Percentiles rank a stretch among this genome's conserved stretches.
Conservation (phyloP, 2,113 vertebrate species). For the Tachycineta bicolor region DNA sequence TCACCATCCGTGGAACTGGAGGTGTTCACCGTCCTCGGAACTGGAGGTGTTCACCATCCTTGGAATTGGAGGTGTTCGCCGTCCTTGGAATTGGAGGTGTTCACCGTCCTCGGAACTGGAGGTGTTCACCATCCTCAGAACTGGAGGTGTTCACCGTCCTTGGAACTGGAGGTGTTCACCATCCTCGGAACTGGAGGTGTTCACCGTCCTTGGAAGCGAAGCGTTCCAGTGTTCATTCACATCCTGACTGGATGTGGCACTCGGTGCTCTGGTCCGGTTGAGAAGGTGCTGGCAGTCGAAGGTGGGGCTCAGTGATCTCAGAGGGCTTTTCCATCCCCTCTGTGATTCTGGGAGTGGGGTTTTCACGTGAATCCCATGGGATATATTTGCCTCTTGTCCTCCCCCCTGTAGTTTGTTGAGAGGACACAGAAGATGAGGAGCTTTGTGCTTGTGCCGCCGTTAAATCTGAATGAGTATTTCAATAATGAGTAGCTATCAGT, state of each 20-base stretch:
- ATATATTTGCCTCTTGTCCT: neutral
- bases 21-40: too few species aligned
- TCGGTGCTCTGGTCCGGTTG: neutral
- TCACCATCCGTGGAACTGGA: too few species aligned
- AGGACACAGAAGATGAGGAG: neutral
- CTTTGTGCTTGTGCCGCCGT: neutral
- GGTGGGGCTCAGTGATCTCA: neutral
- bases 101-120: too few species aligned
- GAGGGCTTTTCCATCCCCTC: neutral
- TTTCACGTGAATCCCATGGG: neutral
- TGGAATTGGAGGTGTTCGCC: too few species aligned
- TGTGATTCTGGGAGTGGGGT: neutral
- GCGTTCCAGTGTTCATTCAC: neutral
- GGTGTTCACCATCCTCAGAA: too few species aligned
- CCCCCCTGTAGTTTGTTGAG: neutral
- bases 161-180: too few species aligned
- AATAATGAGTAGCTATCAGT: neutral
- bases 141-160: neutral
- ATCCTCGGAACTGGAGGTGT: neutral
- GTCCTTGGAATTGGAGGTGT: too few species aligned
- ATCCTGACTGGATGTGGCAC: neutral
- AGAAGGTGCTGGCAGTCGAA: neutral
- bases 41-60: too few species aligned
- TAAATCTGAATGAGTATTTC: neutral
- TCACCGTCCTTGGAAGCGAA: neutral